Evolutionary conservation across 2,797 vertebrate genomes (phyloP), one percentile per base, ranked within the genome.

Genomic region (Morelia viridis): DNA sequence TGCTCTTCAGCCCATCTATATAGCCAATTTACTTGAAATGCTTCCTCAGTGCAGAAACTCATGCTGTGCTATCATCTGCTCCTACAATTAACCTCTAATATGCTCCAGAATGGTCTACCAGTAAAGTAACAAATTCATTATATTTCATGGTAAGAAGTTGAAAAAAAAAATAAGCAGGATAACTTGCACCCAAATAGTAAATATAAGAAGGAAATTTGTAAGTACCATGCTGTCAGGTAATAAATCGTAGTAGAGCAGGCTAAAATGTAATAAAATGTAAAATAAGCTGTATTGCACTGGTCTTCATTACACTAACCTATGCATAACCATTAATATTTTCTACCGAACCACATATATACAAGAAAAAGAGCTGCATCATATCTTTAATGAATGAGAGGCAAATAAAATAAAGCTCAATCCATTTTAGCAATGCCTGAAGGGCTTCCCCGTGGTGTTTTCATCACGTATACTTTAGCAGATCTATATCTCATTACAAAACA

Each of bases 1-100:
- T 22, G 95, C 91, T 96, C 94, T 89, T 92, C 92, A 97, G 93
- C 89, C 53, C 89, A 50, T 0, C 65, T 93, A 96, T 96, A 96
- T 97, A 94, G 95, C 92, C 97, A 97, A 97, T 97, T 94, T 97
- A 94, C 91, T 96, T 92, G 89, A 91, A 96, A 96, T 96, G 96
- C 93, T 95, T 96, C 95, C 92, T 92, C 94, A 95, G 8, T 96
- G 94, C n/a, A 96, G 94, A 90, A 96, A 94, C 93, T 96, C 97
- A 97, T 93, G 97, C 97, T 98, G 97, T 93, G 97, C 87, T 95
- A 94, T 97, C 97, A 97, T 96, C 97, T 98, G 98, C 94, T 97
- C 95, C 93, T 94, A 89, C 62, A 85, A 94, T 41, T 92, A 83
- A 95, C 91, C 96, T 87, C 94, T 87, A 31, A 89, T 61, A 92